These are phyloP conservation scores for Muscicapa striata DNA, from an alignment of 2,797 vertebrate species.

Conservation along the genomic window DNA sequence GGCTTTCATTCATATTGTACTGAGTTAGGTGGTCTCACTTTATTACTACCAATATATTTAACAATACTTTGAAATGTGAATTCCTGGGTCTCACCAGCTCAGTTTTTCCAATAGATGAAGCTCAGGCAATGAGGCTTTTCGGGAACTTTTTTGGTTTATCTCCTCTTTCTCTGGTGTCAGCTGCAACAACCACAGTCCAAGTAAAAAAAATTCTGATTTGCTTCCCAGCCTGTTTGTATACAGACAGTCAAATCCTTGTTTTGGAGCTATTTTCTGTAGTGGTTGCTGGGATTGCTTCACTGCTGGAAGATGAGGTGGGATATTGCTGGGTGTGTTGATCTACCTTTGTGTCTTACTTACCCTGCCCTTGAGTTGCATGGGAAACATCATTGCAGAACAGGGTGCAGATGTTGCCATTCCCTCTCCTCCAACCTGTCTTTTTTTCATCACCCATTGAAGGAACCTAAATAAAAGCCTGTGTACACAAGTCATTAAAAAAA, in stretches of 20 bases:
- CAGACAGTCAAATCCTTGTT: background rate
- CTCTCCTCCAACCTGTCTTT: background rate
- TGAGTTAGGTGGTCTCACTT: background rate
- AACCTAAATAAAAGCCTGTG: background rate
- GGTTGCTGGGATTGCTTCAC: background rate
- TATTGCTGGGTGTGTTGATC: background rate
- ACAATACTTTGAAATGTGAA: background rate
- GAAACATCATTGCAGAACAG: background rate
- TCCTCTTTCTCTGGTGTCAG: background rate
- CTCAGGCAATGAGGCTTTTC: background rate
- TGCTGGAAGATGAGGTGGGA: background rate
- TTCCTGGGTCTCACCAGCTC: background rate
- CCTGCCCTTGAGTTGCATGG: background rate
- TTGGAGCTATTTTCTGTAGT: background rate
- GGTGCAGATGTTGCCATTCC: background rate
- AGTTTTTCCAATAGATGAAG: background rate
- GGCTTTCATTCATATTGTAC: background rate
- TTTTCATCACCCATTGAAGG: background rate
- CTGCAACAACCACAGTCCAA: background rate
- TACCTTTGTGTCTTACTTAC: background rate
- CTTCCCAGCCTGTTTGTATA: background rate
- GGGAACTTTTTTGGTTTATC: background rate
- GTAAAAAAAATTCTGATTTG: background rate
- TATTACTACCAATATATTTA: background rate
- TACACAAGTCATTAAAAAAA: background rate